Evolutionary conservation across 2,113 vertebrate genomes (phyloP).

Genomic region (Xiphorhynchus elegans): DNA sequence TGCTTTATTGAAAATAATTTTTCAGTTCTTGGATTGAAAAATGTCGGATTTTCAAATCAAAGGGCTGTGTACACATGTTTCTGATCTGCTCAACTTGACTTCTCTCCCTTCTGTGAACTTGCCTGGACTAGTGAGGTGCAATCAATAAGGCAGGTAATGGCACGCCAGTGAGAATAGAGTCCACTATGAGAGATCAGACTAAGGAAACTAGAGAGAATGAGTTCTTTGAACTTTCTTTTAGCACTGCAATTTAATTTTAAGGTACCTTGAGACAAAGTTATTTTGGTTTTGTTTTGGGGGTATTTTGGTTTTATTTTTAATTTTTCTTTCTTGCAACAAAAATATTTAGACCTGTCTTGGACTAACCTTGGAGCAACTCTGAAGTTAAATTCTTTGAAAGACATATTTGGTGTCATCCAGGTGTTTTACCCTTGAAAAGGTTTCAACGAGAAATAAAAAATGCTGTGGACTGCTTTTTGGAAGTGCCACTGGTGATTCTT

Average conservation of each 20-base stretch:
- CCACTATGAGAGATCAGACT: background rate
- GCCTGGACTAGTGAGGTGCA: background rate
- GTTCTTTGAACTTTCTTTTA: background rate
- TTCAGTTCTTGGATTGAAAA: background rate
- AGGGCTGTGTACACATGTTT: background rate
- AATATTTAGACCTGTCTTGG: background rate
- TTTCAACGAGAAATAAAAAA: background rate
- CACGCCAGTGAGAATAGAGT: background rate
- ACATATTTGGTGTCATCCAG: background rate
- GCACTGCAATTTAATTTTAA: background rate
- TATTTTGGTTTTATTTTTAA: background rate
- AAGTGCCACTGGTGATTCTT: background rate
- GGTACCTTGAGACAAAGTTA: background rate
- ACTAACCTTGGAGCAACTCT: background rate
- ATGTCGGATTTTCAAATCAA: fast-evolving
- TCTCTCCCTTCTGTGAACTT: background rate
- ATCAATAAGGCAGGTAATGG: background rate
- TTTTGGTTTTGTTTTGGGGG: background rate
- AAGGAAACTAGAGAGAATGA: background rate
- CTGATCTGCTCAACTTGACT: background rate
- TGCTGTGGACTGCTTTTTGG: background rate
- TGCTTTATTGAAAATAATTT: background rate
- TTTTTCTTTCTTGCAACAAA: background rate
- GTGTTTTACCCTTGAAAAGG: background rate
- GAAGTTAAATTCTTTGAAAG: background rate